Evolutionary conservation across 2,888 invertebrate genomes (phyloP).

Genomic region (Apamea anceps): DNA sequence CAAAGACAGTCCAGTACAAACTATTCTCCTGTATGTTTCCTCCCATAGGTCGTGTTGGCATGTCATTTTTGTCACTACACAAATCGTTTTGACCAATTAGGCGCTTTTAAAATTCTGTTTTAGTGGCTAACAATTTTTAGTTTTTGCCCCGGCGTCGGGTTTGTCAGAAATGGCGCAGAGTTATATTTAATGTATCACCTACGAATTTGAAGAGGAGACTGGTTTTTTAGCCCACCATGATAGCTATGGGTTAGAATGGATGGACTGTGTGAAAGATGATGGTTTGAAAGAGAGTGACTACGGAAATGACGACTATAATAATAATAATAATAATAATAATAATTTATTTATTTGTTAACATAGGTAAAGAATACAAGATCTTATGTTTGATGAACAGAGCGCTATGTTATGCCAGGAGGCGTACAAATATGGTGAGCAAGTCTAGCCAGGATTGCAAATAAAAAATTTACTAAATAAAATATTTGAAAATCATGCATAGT

Average conservation of each 20-base stretch:
- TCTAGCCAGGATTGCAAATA: too few species aligned
- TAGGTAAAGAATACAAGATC: too few species aligned
- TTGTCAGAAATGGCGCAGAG: conserved; percentile 50
- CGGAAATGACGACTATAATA: too few species aligned
- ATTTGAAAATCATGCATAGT: too few species aligned
- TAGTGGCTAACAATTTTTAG: conserved; percentile 62
- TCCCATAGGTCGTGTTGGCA: conserved; percentile 59
- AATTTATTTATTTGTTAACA: too few species aligned
- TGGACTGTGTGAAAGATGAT: too few species aligned
- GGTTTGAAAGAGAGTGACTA: too few species aligned
- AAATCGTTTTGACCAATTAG: conserved; percentile 75
- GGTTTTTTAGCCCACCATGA: conserved; percentile 40
- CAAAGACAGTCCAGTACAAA: conserved; percentile 28
- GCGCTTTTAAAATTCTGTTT: conserved; percentile 70
- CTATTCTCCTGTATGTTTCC: conserved; percentile 67
- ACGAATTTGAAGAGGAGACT: conserved; percentile 18
- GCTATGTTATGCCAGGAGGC: too few species aligned
- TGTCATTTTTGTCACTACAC: conserved; percentile 74
- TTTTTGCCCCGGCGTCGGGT: conserved; percentile 57
- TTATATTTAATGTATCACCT: conserved; percentile 58
- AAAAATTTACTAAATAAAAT: too few species aligned
- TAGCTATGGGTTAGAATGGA: background rate
- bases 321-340: too few species aligned
- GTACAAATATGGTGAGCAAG: too few species aligned
- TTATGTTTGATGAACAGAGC: too few species aligned